A percentile compares a stretch with the other conserved stretches of the same genome.
These are phyloP conservation scores for Eupithecia subumbrata DNA, from an alignment of 2,888 invertebrate genomes.

Conservation along the genomic window DNA sequence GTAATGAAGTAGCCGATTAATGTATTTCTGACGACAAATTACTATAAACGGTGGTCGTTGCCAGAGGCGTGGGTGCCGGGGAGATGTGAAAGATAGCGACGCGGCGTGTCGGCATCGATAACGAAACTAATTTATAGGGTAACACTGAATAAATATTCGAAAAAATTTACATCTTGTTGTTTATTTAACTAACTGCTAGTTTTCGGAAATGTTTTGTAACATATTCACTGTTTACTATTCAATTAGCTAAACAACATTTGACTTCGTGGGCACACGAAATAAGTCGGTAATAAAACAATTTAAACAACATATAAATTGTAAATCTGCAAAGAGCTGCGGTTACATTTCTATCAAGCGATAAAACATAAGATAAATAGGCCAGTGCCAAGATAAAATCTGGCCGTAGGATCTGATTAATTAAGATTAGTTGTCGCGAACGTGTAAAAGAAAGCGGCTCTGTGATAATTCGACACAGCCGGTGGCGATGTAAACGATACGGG, in stretches of 20 bases:
- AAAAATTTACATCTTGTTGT: conserved; percentile 40
- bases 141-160: conserved; percentile 50
- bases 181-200: conserved; percentile 5
- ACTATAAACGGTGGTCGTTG: conserved; percentile 65
- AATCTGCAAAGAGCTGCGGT: conserved; percentile 37
- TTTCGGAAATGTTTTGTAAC: conserved; percentile 38
- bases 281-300: conserved; percentile 40
- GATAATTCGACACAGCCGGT: conserved; percentile 56
- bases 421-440: conserved; percentile 43
- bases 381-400: conserved; percentile 36
- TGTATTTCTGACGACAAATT: conserved; percentile 65
- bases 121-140: conserved; percentile 63
- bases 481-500: conserved; percentile 60
- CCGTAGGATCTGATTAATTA: conserved; percentile 45
- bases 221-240: conserved; percentile 36
- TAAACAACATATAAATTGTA: conserved; percentile 37
- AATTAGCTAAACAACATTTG: conserved; percentile 36
- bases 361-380: conserved; percentile 40
- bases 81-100: conserved; percentile 64
- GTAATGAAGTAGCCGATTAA: conserved; percentile 57
- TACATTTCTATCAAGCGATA: conserved; percentile 42
- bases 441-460: conserved; percentile 44
- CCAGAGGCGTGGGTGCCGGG: conserved; percentile 64
- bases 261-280: conserved; percentile 42
- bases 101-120: conserved; percentile 63